Percentiles rank a stretch among this genome's conserved stretches.
Conservation (phyloP, 2,888 invertebrate species). For the Chrysina gloriosa region DNA sequence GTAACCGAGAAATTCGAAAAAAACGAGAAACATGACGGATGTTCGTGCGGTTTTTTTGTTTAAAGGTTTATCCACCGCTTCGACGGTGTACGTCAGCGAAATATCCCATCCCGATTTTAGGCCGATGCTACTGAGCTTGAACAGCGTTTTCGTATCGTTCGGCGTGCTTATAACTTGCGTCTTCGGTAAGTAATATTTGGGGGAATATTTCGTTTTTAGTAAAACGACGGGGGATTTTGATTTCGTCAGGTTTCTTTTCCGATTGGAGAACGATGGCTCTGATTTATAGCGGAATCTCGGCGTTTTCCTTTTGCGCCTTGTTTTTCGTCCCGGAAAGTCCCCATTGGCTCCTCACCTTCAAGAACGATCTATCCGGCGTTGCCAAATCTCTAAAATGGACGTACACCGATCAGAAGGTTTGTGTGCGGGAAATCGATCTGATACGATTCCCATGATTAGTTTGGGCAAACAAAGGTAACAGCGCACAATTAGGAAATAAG, state of each 20-base stretch:
- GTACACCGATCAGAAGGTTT: constrained; percentile 63
- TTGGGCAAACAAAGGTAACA: no score
- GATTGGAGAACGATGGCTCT: constrained; percentile 67
- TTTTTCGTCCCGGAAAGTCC: constrained; percentile 70
- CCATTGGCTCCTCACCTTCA: constrained; percentile 68
- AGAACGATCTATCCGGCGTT: constrained; percentile 57
- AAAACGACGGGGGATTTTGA: constrained; percentile 15
- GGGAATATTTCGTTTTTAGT: neutral
- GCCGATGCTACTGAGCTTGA: constrained; percentile 69
- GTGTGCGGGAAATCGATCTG: constrained; percentile 35
- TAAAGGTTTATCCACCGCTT: constrained; percentile 67
- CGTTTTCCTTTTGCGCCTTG: constrained; percentile 59
- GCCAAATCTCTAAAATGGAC: constrained; percentile 65
- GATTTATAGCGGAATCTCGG: constrained; percentile 62
- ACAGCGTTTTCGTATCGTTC: constrained; percentile 70
- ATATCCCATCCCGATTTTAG: constrained; percentile 68
- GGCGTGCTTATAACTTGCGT: constrained; percentile 70
- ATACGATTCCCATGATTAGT: no score
- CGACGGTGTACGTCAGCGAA: constrained; percentile 70
- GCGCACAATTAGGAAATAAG: no score
- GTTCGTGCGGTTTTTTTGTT: constrained; percentile 40
- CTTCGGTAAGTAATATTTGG: constrained; percentile 58
- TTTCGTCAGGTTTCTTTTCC: constrained; percentile 64
- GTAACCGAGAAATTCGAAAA: neutral
- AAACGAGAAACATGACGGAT: no score